Base-by-base conservation (phyloP, 2,888 invertebrate genomes). In the Erynnis tages region DNA sequence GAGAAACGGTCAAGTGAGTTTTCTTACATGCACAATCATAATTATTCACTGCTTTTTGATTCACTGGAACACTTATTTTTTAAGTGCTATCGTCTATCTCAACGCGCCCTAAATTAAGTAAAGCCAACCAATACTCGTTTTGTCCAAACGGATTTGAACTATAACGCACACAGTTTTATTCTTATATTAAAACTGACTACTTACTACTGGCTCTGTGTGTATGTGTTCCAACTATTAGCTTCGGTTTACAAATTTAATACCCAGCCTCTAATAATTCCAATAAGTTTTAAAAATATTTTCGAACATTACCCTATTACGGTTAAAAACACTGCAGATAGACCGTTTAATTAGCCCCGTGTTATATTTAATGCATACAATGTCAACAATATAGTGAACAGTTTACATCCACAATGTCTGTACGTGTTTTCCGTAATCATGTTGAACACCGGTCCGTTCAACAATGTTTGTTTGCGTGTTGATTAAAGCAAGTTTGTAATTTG, bases 1-100 rank as follows among this genome's bases (percentile, higher is more conserved):
- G 76, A 82, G 55, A 87, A 79, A 67, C 70, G 82, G 58, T 73
- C 78, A 5, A 76, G 86, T 86, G 60, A 79, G 81, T 73, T 25
- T 53, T 53, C 4, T n/a, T n/a, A 17, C 8, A 35, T 30, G 30
- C 30, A 13, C 13, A 5, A 13, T 7, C 7, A 30, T 30, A 7
- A 5, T 30, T 11, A 11, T 30, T 30, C 30, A 13, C 30, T 6
- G 11, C 5, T 27, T 30, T 30, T 5, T 13, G 7, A 30, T 30
- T 0, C 11, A 30, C 6, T 4, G 27, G 13, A 6, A 13, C 1
- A 6, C 30, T 6, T 13, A 10, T 30, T 13, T 6, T 30, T 8
- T 30, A 4, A 4, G 8, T 8, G 8, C 7, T 25, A n/a, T 25
- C 25, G n/a, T 6, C 8, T 21, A 4, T 21, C 3, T 21, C 4